Percentiles rank a stretch among this genome's conserved stretches.
Conservation (phyloP, 1,140 invertebrate genomes). For the Trachelipus rathkii region DNA sequence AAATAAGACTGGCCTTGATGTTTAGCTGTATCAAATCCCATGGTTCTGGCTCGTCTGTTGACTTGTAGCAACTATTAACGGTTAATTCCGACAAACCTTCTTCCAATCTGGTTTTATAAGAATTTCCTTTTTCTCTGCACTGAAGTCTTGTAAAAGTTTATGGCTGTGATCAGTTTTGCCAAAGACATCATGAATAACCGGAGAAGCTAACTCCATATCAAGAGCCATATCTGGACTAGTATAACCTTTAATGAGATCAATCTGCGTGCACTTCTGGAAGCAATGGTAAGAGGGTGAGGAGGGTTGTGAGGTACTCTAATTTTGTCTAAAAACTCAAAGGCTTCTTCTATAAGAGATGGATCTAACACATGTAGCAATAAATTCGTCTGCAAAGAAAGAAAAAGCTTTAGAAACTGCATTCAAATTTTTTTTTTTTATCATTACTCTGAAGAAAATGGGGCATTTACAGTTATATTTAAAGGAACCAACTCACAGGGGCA, state of each 20-base stretch:
- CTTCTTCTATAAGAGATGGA: slow-evolving; percentile 75
- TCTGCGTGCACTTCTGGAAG: slow-evolving; percentile 34
- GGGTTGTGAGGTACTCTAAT: slow-evolving; percentile 53
- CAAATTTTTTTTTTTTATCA: too few relatives aligned
- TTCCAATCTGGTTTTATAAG: slow-evolving; percentile 9
- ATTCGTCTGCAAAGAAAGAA: slow-evolving; percentile 56
- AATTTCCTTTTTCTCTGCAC: not conserved
- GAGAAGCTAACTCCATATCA: slow-evolving; percentile 36
- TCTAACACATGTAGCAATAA: slow-evolving; percentile 77
- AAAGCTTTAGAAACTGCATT: not conserved
- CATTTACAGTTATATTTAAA: too few relatives aligned
- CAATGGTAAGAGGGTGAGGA: slow-evolving; percentile 37
- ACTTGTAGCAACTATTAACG: slow-evolving; percentile 74
- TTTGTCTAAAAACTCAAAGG: slow-evolving; percentile 72
- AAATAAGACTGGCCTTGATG: slow-evolving; percentile 83
- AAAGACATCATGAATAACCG: slow-evolving; percentile 23
- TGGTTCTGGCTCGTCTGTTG: slow-evolving; percentile 77
- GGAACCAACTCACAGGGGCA: too few relatives aligned
- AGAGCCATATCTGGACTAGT: slow-evolving; percentile 39
- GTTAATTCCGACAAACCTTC: slow-evolving; percentile 32
- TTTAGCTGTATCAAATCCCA: slow-evolving; percentile 84
- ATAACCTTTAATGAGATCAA: slow-evolving; percentile 37
- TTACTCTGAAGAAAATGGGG: too few relatives aligned
- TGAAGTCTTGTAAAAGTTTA: slow-evolving; percentile 16
- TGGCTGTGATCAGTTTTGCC: slow-evolving; percentile 3